Evolutionary conservation across 1,140 invertebrate genomes (phyloP), one percentile per base, ranked within the genome.

Genomic region (Zaprionus vittiger): DNA sequence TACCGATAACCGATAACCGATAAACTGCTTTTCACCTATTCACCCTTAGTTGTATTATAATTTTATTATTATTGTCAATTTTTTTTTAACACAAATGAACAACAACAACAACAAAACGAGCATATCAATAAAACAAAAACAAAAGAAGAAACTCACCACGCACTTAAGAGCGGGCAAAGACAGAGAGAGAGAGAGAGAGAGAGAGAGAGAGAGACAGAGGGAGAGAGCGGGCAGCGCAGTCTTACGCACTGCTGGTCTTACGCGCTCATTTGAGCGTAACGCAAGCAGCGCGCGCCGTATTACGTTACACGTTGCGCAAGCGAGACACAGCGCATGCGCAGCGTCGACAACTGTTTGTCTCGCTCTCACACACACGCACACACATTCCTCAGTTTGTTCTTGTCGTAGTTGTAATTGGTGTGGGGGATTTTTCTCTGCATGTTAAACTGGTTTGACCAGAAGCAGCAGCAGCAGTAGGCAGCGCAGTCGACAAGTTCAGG

Each of bases 181-280:
- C 1, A 28, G 7, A 31, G 28, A 31, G 31, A 28, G 26, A 2
- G 26, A 5, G 5, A 5, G n/a, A n/a, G n/a, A 24, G 3, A 6
- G 6, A 26, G 26, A 26, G 26, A 5, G 26, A 31, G 28, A 31
- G 17, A 59, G 57, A 26, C 28, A 24, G 24, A 68, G 47, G 14
- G 37, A 26, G 63, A 63, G 56, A 61, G 37, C n/a, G 59, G 38
- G 69, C 37, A 52, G 38, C 14, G 22, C 14, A 24, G 52, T 54
- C 41, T 24, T 55, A 55, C 47, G 34, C 63, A 60, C 84, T 90
- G 66, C 85, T 90, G 81, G 86, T 82, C 64, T 90, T 89, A 89
- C 85, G 83, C 83, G 84, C 78, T 89, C 81, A 89, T 90, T 90
- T 89, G 75, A 90, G 85, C 85, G 85, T 89, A 89, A 86, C 83